phyloP scores from a whole-genome alignment of 2,113 vertebrate genomes.

The Hemibagrus wyckioides region DNA sequence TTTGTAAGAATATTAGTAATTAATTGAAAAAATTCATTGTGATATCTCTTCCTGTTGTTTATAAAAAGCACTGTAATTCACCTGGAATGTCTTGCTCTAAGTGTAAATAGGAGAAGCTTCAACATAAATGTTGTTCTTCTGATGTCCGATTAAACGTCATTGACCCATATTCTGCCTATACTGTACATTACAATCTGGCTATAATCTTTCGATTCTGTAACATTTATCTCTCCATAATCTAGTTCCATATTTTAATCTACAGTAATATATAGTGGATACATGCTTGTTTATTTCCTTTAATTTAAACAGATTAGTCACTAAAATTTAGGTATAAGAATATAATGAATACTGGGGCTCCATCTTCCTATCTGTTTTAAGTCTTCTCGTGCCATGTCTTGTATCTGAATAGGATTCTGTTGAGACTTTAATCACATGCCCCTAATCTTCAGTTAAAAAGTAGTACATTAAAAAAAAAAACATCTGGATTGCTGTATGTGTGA shows the following conservation, averaged over 20 bases:
- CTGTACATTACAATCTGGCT: neutral
- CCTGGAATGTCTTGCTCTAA: neutral
- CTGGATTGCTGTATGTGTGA: neutral
- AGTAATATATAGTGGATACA: neutral
- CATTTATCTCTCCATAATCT: conserved; percentile 1
- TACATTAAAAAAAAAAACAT: neutral
- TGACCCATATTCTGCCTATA: neutral
- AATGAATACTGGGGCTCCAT: conserved; percentile 7
- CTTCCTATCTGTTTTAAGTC: conserved; percentile 4
- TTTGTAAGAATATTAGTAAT: neutral
- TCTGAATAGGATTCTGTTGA: neutral
- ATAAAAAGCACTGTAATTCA: neutral
- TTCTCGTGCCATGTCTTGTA: neutral
- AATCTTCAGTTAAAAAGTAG: neutral
- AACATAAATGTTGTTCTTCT: neutral
- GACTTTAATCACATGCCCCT: no score
- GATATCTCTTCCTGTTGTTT: neutral
- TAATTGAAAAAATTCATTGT: neutral
- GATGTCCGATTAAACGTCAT: neutral
- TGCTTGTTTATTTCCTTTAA: neutral
- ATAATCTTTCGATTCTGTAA: neutral
- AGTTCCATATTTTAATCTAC: neutral
- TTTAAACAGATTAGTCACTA: no score
- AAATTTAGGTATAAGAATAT: conserved; percentile 26
- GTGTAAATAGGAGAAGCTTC: neutral